Evolutionary conservation across 2,888 invertebrate species (phyloP).

Genomic region (Mechanitis mazaeus): DNA sequence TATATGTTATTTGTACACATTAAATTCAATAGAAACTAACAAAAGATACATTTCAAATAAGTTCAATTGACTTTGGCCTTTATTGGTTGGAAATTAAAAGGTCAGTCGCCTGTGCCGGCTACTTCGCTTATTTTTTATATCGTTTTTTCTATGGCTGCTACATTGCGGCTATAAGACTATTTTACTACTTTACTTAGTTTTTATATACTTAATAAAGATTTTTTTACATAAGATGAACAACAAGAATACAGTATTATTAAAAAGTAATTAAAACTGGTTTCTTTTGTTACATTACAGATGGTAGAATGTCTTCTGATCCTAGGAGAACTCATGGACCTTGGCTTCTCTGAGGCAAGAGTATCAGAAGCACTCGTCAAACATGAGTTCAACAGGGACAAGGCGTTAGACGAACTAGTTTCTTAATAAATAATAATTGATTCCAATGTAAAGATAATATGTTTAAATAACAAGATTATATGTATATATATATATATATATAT

Average conservation of each 20-base stretch:
- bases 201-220: no score
- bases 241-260: neutral
- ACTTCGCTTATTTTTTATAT: no score
- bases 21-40: no score
- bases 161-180: neutral
- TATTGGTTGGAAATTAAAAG: no score
- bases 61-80: no score
- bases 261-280: neutral
- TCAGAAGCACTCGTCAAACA: constrained; percentile 84
- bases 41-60: no score
- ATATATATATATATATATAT: constrained; percentile 13
- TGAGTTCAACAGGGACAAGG: constrained; percentile 89
- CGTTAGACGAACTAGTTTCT: constrained; percentile 87
- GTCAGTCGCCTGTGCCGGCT: no score
- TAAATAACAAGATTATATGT: constrained; percentile 16
- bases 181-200: no score
- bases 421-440: constrained; percentile 50
- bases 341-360: constrained; percentile 86
- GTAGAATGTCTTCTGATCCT: constrained; percentile 88
- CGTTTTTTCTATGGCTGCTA: no score
- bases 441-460: constrained; percentile 8
- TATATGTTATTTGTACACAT: no score
- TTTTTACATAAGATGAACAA: no score
- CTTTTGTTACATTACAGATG: constrained; percentile 74
- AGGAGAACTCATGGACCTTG: constrained; percentile 86